These are phyloP conservation scores for Piprites chloris DNA, from an alignment of 2,113 vertebrate species.

Conservation along the genomic window DNA sequence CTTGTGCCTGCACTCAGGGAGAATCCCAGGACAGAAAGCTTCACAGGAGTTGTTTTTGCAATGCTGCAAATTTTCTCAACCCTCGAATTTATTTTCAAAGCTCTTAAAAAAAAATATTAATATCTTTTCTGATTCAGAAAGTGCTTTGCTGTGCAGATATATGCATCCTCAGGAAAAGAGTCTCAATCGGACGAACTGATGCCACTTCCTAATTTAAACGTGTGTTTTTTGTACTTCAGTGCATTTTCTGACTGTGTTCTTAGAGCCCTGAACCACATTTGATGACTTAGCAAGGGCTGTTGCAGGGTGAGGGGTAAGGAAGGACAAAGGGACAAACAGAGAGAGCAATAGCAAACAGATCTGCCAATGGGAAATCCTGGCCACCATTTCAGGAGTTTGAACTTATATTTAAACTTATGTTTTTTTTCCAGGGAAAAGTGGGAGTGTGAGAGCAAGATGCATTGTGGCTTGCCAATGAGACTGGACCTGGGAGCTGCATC, in stretches of 20 bases:
- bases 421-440: not conserved
- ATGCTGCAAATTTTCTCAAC: not conserved
- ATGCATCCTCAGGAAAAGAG: not conserved
- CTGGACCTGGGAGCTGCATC: not conserved
- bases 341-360: not conserved
- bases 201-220: not conserved
- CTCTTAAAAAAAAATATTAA: not conserved
- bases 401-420: not conserved
- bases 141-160: not conserved
- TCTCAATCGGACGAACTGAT: not conserved
- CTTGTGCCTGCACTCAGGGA: not conserved
- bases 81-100: not conserved
- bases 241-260: not conserved
- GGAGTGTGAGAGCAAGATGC: not conserved
- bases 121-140: not conserved
- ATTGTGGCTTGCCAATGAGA: too few species aligned
- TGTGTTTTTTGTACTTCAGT: not conserved
- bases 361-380: not conserved
- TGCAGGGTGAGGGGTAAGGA: not conserved
- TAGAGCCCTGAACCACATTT: not conserved
- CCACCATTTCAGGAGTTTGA: not conserved
- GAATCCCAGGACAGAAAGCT: not conserved
- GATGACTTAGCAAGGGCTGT: not conserved
- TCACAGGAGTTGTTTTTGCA: not conserved
- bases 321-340: not conserved